Evolutionary conservation across 2,888 invertebrate species (phyloP).

Genomic region (Drosophila acutilabella): DNA sequence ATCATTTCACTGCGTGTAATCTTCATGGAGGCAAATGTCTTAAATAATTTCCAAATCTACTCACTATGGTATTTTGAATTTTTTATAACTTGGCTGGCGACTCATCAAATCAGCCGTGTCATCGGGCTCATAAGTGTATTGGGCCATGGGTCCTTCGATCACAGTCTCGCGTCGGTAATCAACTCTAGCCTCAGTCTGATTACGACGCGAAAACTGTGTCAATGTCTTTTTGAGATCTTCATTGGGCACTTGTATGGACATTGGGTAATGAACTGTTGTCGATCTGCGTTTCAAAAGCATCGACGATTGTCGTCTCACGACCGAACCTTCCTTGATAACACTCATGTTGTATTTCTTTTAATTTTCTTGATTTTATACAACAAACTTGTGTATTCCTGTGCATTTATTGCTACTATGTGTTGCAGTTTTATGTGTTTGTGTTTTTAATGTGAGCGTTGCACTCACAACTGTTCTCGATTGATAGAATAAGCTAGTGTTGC

Average conservation of each 20-base stretch:
- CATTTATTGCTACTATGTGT: not conserved
- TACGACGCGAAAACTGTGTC: slow-evolving; percentile 8
- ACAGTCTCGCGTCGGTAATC: slow-evolving; percentile 2
- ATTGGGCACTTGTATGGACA: slow-evolving; percentile 29
- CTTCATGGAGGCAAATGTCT: not conserved
- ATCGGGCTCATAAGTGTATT: not conserved
- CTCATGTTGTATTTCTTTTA: not conserved
- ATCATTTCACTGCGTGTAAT: slow-evolving; percentile 25
- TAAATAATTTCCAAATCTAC: not conserved
- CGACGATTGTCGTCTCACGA: not conserved
- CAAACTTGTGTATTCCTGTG: not conserved
- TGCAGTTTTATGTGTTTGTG: not conserved
- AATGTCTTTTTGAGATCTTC: not conserved
- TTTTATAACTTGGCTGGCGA: slow-evolving; percentile 39
- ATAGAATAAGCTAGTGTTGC: not conserved
- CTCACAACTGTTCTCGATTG: not conserved
- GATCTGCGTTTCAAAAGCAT: not conserved
- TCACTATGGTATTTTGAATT: slow-evolving; percentile 54
- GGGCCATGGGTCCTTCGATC: accelerated
- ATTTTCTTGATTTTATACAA: not conserved
- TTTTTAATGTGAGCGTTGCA: not conserved
- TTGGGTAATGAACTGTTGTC: too few species aligned
- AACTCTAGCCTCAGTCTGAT: accelerated
- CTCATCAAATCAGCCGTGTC: slow-evolving; percentile 30
- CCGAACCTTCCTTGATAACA: not conserved